These are phyloP conservation scores for Xenops minutus DNA, from an alignment of 2,797 vertebrate species.

Conservation along the genomic window DNA sequence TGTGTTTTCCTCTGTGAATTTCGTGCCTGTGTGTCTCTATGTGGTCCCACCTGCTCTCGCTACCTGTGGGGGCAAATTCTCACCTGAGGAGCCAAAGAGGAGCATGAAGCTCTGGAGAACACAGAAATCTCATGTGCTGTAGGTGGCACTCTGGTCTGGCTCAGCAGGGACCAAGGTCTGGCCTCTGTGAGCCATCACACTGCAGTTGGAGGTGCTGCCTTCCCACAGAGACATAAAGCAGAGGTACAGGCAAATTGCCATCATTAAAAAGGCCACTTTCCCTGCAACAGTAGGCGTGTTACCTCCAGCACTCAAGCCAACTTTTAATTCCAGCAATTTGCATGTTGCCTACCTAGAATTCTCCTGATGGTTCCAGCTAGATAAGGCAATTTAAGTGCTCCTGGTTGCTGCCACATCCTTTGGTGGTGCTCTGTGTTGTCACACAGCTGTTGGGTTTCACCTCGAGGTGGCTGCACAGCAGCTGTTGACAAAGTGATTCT, in stretches of 20 bases:
- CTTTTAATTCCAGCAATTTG: background rate
- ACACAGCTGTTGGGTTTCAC: conserved; percentile 31
- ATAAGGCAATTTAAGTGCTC: background rate
- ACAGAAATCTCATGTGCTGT: background rate
- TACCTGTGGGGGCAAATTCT: background rate
- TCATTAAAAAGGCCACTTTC: background rate
- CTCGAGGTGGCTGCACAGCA: conserved; percentile 32
- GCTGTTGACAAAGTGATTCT: conserved; percentile 48
- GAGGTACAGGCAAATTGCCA: background rate
- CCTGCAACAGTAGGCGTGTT: background rate
- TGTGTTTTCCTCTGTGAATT: background rate
- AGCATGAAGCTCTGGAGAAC: accelerated
- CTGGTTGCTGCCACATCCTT: background rate
- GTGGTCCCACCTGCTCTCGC: background rate
- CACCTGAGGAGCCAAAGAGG: accelerated
- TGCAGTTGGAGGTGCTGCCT: background rate
- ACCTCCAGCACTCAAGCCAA: background rate
- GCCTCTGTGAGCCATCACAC: background rate
- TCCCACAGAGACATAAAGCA: background rate
- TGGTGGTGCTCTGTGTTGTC: background rate
- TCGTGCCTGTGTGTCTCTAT: accelerated
- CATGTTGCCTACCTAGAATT: background rate
- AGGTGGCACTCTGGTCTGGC: background rate
- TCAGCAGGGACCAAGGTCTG: accelerated
- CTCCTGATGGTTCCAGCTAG: background rate